phyloP scores from a whole-genome alignment of 2,888 invertebrate species.

The Cerastis leucographa region DNA sequence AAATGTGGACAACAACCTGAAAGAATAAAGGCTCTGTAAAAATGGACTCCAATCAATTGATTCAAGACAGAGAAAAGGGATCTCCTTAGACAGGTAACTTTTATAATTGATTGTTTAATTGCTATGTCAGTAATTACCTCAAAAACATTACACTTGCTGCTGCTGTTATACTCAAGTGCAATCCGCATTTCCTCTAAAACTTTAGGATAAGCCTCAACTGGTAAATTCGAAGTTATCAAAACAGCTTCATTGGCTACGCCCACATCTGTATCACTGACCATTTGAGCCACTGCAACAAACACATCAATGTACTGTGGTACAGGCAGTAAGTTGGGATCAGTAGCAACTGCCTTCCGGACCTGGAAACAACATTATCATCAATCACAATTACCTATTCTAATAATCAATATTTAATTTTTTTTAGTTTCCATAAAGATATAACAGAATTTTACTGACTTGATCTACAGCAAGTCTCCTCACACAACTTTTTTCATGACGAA shows the following conservation, averaged over 20 bases:
- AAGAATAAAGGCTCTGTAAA: constrained; percentile 62
- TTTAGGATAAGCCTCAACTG: constrained; percentile 88
- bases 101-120: neutral
- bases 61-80: neutral
- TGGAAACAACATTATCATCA: constrained; percentile 65
- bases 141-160: constrained; percentile 92
- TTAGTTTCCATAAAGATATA: neutral
- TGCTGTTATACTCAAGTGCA: constrained; percentile 90
- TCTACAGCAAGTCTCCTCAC: constrained; percentile 92
- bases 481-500: constrained; percentile 91
- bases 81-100: neutral
- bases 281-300: constrained; percentile 89
- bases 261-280: constrained; percentile 91
- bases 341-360: constrained; percentile 81
- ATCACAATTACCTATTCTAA: neutral
- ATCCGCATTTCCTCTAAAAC: constrained; percentile 90
- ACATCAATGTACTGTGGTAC: constrained; percentile 88
- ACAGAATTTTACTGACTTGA: constrained; percentile 85
- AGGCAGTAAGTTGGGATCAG: constrained; percentile 78
- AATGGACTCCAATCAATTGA: neutral
- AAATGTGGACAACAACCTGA: constrained; percentile 92
- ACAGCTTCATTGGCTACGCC: constrained; percentile 91
- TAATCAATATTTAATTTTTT: neutral
- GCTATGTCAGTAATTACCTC: constrained; percentile 86
- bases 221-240: constrained; percentile 89